Evolutionary conservation across 2,888 invertebrate species (phyloP).

Genomic region (Caenorhabditis wallacei): DNA sequence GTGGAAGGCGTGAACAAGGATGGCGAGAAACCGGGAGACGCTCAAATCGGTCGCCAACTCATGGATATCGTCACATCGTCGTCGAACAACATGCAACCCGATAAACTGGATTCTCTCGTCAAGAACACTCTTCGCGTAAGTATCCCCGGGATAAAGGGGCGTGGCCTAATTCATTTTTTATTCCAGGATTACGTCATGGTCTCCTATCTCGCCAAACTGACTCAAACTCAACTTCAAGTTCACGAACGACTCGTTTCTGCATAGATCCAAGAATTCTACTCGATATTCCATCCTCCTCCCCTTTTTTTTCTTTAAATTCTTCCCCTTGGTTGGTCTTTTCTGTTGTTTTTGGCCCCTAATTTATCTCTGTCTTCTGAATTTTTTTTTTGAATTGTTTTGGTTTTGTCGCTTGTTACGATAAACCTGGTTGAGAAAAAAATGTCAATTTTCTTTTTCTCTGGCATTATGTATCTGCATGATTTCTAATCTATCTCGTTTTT

Average conservation of each 20-base stretch:
- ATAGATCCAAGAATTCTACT: slow-evolving; percentile 16
- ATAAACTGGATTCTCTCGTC: slow-evolving; percentile 95
- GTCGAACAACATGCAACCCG: slow-evolving; percentile 90
- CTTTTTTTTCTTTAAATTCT: slow-evolving; percentile 1
- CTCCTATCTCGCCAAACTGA: slow-evolving; percentile 94
- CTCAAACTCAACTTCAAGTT: slow-evolving; percentile 95
- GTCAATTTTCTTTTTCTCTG: not conserved
- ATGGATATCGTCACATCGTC: slow-evolving; percentile 87
- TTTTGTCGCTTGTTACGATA: slow-evolving; percentile 14
- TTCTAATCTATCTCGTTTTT: slow-evolving; percentile 3
- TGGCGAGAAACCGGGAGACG: slow-evolving; percentile 87
- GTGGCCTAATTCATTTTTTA: not conserved
- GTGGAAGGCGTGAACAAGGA: slow-evolving; percentile 92
- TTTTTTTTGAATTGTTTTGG: not conserved
- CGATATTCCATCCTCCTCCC: not conserved
- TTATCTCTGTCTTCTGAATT: not conserved
- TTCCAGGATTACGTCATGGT: slow-evolving; percentile 94
- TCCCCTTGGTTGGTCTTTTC: not conserved
- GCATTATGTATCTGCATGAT: not conserved
- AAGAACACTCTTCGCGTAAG: slow-evolving; percentile 93
- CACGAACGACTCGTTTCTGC: slow-evolving; percentile 91
- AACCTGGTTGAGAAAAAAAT: slow-evolving; percentile 5
- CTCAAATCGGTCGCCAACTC: slow-evolving; percentile 92
- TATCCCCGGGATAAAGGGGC: slow-evolving; percentile 17
- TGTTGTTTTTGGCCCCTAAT: slow-evolving; percentile 28